Base-by-base conservation (phyloP, 2,888 invertebrate genomes). In the Athrips mouffetella region DNA sequence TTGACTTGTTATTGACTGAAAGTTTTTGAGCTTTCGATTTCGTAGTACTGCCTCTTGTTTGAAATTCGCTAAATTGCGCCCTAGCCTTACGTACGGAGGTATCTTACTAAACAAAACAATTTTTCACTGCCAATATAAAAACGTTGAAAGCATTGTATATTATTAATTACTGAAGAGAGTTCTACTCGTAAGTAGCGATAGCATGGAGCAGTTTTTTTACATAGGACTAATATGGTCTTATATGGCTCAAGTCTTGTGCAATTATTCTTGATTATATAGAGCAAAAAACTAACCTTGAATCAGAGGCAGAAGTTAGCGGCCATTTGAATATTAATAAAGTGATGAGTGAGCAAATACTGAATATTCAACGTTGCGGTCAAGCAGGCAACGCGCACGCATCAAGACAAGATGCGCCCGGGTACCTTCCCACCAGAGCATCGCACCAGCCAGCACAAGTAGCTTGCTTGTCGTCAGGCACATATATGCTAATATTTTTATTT, bases 321-420 rank as follows among this genome's bases (percentile, higher is more conserved):
- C 75, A 76, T 78, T 83, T 80, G 77, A 76, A 82, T 79, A 79
- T 77, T 74, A 76, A 81, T 74, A 69, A 63, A 70, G 66, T 70
- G 65, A 76, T 70, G 70, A 72, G 71, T 75, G 72, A 79, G 69
- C 70, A 75, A 67, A 65, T 63, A 64, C 64, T 83, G 74, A 80
- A 84, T 84, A 83, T 82, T 77, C 73, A 84, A 73, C 80, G 85
- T 71, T 63, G 61, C 82, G 84, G 77, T 78, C 72, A 74, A 70
- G 59, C 75, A 73, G 68, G 78, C 78, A 75, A 62, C 50, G 55
- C 53, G 59, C 5, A 11, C 27, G 23, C 44, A 27, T 13, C 33
- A n/a, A n/a, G 3, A 4, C 21, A 8, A 5, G 5, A 10, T 21
- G 25, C 10, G 21, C 48, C 21, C 29, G 13, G 29, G 37, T 18